A percentile compares a stretch with the other conserved stretches of the same genome.
phyloP scores from a whole-genome alignment of 2,888 invertebrate species.

The Rutpela maculata region DNA sequence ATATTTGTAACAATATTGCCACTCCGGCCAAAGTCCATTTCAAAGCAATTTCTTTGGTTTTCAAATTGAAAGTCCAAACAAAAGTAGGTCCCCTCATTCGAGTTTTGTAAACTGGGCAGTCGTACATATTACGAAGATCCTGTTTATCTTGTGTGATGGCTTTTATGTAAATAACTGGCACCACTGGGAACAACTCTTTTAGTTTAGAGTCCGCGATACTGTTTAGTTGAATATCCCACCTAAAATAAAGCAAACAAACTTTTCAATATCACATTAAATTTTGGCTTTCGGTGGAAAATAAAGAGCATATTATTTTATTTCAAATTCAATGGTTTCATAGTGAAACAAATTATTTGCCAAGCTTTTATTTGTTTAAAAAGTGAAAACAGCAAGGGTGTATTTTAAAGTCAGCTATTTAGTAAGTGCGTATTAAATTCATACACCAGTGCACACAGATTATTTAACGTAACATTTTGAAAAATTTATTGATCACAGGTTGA shows the following conservation, averaged over 20 bases:
- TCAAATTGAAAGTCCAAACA: constrained; percentile 97
- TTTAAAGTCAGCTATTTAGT: too few relatives aligned
- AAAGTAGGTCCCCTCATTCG: constrained; percentile 91
- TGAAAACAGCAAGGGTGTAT: too few relatives aligned
- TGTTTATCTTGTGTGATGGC: constrained; percentile 93
- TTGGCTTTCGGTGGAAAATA: neutral
- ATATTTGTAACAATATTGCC: constrained; percentile 91
- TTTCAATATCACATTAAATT: neutral
- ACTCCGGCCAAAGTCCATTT: constrained; percentile 97
- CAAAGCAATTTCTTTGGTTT: constrained; percentile 90
- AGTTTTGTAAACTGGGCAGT: constrained; percentile 96
- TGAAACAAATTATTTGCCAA: neutral
- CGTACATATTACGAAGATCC: constrained; percentile 90
- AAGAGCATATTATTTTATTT: too few relatives aligned
- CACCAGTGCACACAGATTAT: too few relatives aligned
- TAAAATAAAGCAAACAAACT: constrained; percentile 61
- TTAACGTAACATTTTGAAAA: too few relatives aligned
- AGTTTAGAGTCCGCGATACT: constrained; percentile 89
- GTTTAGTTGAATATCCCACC: constrained; percentile 89
- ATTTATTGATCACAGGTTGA: too few relatives aligned
- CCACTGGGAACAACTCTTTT: constrained; percentile 92
- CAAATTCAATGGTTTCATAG: neutral
- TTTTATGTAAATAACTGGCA: constrained; percentile 93
- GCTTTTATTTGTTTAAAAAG: neutral
- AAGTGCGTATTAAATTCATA: too few relatives aligned